These are phyloP conservation scores for Tympanoctomys barrerae DNA, from an alignment of 2,797 vertebrate genomes.

Conservation along the genomic window DNA sequence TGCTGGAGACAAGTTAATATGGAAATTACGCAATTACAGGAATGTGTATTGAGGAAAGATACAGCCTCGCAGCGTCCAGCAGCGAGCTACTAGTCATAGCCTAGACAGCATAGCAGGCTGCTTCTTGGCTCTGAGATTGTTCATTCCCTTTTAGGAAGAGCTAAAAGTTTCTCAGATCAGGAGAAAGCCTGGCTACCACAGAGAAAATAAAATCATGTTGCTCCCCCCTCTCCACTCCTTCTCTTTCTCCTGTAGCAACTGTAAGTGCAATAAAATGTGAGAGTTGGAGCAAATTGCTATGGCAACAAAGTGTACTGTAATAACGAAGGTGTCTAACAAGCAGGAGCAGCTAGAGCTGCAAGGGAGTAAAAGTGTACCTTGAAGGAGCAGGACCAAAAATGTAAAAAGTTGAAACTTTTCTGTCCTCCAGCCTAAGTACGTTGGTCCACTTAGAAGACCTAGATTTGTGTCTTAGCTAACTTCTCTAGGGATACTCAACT, in stretches of 20 bases:
- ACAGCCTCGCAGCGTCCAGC: slow-evolving; percentile 31
- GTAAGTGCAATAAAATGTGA: slow-evolving; percentile 87
- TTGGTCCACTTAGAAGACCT: slow-evolving; percentile 32
- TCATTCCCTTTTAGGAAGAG: slow-evolving; percentile 5
- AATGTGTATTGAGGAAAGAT: slow-evolving; percentile 49
- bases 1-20: slow-evolving; percentile 36
- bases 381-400: slow-evolving; percentile 70
- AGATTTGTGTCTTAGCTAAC: slow-evolving; percentile 31
- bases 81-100: neutral
- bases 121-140: slow-evolving; percentile 3
- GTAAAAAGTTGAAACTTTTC: slow-evolving; percentile 77
- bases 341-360: slow-evolving; percentile 73
- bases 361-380: slow-evolving; percentile 67
- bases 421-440: slow-evolving; percentile 44
- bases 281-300: slow-evolving; percentile 87
- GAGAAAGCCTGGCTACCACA: slow-evolving; percentile 77
- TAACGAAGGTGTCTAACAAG: slow-evolving; percentile 83
- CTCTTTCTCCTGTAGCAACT: slow-evolving; percentile 70
- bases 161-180: slow-evolving; percentile 72
- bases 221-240: slow-evolving; percentile 23
- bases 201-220: slow-evolving; percentile 74
- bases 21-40: slow-evolving; percentile 50
- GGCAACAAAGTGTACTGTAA: slow-evolving; percentile 88
- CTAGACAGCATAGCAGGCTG: slow-evolving; percentile 7
- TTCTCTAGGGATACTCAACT: neutral